phyloP scores from a whole-genome alignment of 2,888 invertebrate species.

The Himalopsyche japonica region DNA sequence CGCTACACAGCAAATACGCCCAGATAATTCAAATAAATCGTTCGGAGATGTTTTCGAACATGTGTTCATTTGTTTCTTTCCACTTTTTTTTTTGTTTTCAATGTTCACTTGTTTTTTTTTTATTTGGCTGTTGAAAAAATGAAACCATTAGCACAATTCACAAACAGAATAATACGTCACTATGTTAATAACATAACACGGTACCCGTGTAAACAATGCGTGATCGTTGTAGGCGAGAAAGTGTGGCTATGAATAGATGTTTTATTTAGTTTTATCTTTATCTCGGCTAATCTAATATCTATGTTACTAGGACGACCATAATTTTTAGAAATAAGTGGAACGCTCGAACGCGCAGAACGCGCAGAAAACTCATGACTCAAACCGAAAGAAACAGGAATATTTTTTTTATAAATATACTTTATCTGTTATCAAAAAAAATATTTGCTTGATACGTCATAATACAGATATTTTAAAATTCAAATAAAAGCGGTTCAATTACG shows the following conservation, averaged over 20 bases:
- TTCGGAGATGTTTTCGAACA: background rate
- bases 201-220: background rate
- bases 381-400: too few species aligned
- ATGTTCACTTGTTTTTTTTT: background rate
- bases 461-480: too few species aligned
- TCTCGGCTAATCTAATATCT: background rate
- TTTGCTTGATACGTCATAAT: too few species aligned
- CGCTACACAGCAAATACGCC: background rate
- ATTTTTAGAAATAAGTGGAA: too few species aligned
- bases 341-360: too few species aligned
- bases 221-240: background rate
- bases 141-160: background rate
- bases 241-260: background rate
- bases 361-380: too few species aligned
- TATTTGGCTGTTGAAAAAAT: background rate
- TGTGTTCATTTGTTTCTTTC: background rate
- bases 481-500: too few species aligned
- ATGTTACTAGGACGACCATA: too few species aligned
- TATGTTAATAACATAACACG: background rate
- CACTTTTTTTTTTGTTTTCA: background rate
- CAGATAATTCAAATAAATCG: background rate
- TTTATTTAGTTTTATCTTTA: background rate
- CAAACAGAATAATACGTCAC: background rate
- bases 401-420: too few species aligned
- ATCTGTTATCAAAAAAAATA: too few species aligned